Evolutionary conservation across 2,797 vertebrate species (phyloP), one percentile per base, ranked within the genome.

Genomic region (Spatula clypeata): DNA sequence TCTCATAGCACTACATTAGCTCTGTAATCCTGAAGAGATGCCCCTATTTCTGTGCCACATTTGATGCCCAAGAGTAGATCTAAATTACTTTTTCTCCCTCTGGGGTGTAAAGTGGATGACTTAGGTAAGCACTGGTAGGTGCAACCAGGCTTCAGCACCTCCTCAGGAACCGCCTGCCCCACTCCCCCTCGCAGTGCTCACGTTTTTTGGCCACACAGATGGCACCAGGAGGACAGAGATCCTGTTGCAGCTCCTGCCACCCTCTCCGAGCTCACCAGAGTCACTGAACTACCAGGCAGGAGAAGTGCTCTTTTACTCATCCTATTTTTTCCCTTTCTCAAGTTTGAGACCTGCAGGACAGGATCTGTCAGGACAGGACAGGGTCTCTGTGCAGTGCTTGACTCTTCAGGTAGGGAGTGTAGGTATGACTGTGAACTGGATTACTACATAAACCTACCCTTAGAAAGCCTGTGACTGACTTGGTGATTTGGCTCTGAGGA

Each of bases 191-290:
- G 23, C 13, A 24, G 29, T 10, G 26, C 17, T 26, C 31, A 14
- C 14, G 17, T 42, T 38, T 61, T 79, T 72, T 62, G 70, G 31
- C 42, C 31, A 49, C 23, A 23, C 5, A 1, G 0, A 0, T 26
- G 54, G 49, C 36, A 17, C 16, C 16, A 18, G 42, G 23, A 40
- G 0, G 0, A 29, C 66, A 51, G 27, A 74, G 12, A 14, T 3
- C 8, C 23, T 34, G 14, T 14, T 32, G 45, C 49, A 65, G 62
- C 64, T 49, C 47, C 23, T 31, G 29, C 2, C n/a, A 21, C 16
- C n/a, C 20, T n/a, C 57, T 66, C 14, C 4, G 19, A 67, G 34
- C 13, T 89, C 11, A 13, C 0, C 0, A 1, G 14, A 62, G 40
- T 62, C 69, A 40, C 21, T 23, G 7, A 77, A 31, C 31, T 45